Evolutionary conservation across 2,113 vertebrate species (phyloP).

Genomic region (Lasiurus borealis): DNA sequence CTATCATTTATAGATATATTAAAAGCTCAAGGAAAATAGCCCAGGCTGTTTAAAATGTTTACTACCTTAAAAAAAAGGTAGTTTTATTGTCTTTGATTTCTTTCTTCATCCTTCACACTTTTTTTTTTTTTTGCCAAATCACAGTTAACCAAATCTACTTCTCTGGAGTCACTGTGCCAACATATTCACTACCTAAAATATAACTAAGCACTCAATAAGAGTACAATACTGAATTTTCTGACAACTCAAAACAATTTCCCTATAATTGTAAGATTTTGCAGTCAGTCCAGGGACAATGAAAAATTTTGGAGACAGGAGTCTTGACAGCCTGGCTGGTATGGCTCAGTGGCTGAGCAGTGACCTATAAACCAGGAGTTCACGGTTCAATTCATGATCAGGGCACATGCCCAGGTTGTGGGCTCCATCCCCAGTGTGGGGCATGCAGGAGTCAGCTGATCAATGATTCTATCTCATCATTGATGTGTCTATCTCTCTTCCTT

Average conservation of each 20-base stretch:
- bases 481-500: too few species aligned
- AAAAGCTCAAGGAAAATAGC: not conserved
- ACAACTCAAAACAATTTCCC: not conserved
- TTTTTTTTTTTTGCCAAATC: not conserved
- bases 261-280: not conserved
- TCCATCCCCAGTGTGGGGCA: too few species aligned
- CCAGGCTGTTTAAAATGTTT: constrained; percentile 4
- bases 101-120: not conserved
- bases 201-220: not conserved
- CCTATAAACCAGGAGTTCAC: too few species aligned
- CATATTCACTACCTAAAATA: not conserved
- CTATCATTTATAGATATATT: not conserved
- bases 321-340: not conserved
- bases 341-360: too few species aligned
- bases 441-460: too few species aligned
- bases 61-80: not conserved
- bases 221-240: not conserved
- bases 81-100: not conserved
- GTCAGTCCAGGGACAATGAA: not conserved
- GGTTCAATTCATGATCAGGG: too few species aligned
- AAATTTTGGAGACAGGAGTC: not conserved
- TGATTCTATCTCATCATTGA: too few species aligned
- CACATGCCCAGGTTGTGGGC: too few species aligned
- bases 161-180: not conserved
- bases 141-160: not conserved